Evolutionary conservation across 2,888 invertebrate species (phyloP).

Genomic region (Polydesmus complanatus): DNA sequence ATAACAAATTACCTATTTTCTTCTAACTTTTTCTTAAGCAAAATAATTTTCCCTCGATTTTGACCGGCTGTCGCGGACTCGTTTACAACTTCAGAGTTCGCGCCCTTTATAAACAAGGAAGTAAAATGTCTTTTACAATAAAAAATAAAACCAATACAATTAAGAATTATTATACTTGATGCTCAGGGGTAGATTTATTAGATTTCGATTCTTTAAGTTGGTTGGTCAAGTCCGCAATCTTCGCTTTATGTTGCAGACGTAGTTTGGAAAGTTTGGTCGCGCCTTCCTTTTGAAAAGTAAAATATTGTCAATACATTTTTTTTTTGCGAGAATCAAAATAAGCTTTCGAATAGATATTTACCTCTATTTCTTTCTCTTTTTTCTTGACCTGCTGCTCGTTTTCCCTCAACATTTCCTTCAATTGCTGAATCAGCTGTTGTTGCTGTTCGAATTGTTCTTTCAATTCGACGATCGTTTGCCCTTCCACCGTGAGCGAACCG

Average conservation of each 20-base stretch:
- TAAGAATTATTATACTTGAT: not conserved
- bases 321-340: too few species aligned
- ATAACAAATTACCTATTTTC: conserved; percentile 26
- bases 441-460: conserved; percentile 27
- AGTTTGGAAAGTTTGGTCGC: conserved; percentile 31
- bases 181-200: conserved; percentile 4
- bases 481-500: not conserved
- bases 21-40: conserved; percentile 30
- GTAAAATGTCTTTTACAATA: not conserved
- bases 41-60: conserved; percentile 26
- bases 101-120: not conserved
- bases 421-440: conserved; percentile 29
- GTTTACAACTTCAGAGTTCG: conserved; percentile 4
- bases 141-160: not conserved
- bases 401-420: conserved; percentile 31
- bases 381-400: conserved; percentile 27
- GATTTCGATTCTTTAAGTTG: conserved; percentile 26
- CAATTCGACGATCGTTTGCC: conserved; percentile 20
- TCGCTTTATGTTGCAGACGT: conserved; percentile 33
- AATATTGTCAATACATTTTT: too few species aligned
- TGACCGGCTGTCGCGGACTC: conserved; percentile 17
- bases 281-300: too few species aligned
- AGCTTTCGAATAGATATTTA: too few species aligned
- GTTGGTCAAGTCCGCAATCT: conserved; percentile 27
- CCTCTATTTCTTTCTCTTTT: conserved; percentile 31